These are phyloP conservation scores for Amphipyra berbera DNA, from an alignment of 2,888 invertebrate genomes.

Conservation along the genomic window DNA sequence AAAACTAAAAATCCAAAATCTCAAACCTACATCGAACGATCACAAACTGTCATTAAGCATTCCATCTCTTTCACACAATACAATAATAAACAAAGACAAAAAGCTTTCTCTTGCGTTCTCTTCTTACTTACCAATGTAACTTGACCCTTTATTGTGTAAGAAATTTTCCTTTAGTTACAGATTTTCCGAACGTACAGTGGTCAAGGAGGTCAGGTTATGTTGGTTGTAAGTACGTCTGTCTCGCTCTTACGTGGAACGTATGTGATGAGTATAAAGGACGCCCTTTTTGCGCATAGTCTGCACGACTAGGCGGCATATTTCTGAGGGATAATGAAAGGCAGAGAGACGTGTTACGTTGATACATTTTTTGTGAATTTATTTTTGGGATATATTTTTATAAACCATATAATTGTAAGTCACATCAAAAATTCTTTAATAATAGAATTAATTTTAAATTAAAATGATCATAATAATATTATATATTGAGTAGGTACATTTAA, in stretches of 20 bases:
- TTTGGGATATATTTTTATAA: background rate
- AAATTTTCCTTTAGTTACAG: slow-evolving; percentile 5
- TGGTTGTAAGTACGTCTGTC: slow-evolving; percentile 58
- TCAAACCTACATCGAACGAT: slow-evolving; percentile 62
- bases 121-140: slow-evolving; percentile 48
- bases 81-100: slow-evolving; percentile 80
- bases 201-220: slow-evolving; percentile 46
- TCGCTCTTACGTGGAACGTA: slow-evolving; percentile 80
- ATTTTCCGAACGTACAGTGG: slow-evolving; percentile 34
- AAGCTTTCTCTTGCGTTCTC: slow-evolving; percentile 68
- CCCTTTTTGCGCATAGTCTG: slow-evolving; percentile 89
- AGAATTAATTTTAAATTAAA: no score
- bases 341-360: slow-evolving; percentile 61
- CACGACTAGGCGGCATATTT: slow-evolving; percentile 88
- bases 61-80: slow-evolving; percentile 71
- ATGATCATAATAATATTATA: no score
- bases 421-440: no score
- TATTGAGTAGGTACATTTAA: no score
- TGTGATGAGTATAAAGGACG: slow-evolving; percentile 85
- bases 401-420: background rate
- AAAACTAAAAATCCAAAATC: slow-evolving; percentile 45
- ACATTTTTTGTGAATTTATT: background rate
- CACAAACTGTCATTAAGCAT: slow-evolving; percentile 65
- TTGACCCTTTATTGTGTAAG: slow-evolving; percentile 23
- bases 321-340: slow-evolving; percentile 63